A percentile compares a stretch with the other conserved stretches of the same genome.
phyloP scores from a whole-genome alignment of 1,140 invertebrate genomes.

The Bradynema listronoti region DNA sequence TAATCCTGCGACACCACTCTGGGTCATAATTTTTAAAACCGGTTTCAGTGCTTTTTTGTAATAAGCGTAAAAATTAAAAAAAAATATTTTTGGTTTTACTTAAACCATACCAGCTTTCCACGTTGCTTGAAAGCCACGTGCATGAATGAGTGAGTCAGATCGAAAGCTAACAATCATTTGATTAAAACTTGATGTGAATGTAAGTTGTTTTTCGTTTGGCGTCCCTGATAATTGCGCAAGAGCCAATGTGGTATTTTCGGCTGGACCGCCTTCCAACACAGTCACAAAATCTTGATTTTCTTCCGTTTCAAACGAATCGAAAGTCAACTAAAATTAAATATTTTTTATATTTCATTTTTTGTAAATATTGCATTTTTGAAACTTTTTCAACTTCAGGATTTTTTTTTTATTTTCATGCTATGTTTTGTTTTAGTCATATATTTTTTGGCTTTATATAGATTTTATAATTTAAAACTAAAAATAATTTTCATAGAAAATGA shows the following conservation, averaged over 20 bases:
- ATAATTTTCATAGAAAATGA: too few relatives aligned
- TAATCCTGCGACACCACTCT: too few relatives aligned
- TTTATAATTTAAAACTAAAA: too few relatives aligned
- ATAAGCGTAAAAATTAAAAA: too few relatives aligned
- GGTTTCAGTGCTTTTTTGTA: too few relatives aligned
- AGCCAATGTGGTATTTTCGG: constrained; percentile 83
- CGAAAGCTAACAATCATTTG: constrained; percentile 96
- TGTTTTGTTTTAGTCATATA: too few relatives aligned
- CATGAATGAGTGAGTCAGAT: constrained; percentile 83
- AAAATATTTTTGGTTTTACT: too few relatives aligned
- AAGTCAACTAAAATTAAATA: constrained; percentile 70
- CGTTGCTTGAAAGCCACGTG: constrained; percentile 72
- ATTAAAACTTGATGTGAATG: constrained; percentile 86
- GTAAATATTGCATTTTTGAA: not conserved
- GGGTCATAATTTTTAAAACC: too few relatives aligned
- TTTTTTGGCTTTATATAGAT: too few relatives aligned
- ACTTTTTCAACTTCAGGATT: constrained; percentile 18
- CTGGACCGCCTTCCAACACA: constrained; percentile 83
- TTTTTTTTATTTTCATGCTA: constrained; percentile 6
- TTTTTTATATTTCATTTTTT: constrained; percentile 1
- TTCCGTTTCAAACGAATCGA: constrained; percentile 83
- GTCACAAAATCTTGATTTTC: constrained; percentile 90
- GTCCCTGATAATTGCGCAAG: constrained; percentile 83
- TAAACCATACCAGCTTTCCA: constrained; percentile 61
- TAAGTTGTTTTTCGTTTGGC: constrained; percentile 70